phyloP scores from a whole-genome alignment of 2,113 vertebrate species.

The Dromiciops gliroides region DNA sequence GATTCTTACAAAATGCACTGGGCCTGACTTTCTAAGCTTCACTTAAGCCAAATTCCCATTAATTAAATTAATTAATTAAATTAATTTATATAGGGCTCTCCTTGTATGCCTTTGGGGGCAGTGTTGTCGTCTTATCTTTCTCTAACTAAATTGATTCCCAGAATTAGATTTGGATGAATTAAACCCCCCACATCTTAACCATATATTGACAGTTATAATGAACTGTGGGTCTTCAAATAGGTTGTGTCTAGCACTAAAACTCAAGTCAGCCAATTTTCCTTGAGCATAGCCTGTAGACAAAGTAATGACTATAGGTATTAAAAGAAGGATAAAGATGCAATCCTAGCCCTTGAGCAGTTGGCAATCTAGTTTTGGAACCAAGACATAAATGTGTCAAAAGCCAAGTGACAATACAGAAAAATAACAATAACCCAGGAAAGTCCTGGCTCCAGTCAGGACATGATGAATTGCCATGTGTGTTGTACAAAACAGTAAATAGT shows the following conservation, averaged over 20 bases:
- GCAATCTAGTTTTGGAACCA: not conserved
- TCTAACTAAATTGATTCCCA: not conserved
- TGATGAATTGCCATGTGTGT: not conserved
- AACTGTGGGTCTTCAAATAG: not conserved
- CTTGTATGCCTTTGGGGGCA: not conserved
- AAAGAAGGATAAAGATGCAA: not conserved
- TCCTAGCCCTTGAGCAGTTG: not conserved
- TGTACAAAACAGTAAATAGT: not conserved
- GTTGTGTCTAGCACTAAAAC: not conserved
- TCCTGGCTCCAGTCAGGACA: not conserved
- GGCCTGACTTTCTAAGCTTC: not conserved
- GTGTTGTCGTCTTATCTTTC: not conserved
- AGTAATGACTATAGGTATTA: not conserved
- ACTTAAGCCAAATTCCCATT: not conserved
- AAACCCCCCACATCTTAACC: not conserved
- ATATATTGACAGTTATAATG: not conserved
- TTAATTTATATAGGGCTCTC: not conserved
- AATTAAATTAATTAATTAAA: not conserved
- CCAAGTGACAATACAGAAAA: not conserved
- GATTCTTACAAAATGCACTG: not conserved
- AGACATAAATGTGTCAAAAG: not conserved
- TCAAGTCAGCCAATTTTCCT: not conserved
- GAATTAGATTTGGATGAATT: not conserved
- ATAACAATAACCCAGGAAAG: not conserved
- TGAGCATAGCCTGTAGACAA: not conserved